Base-by-base conservation (phyloP, 2,797 vertebrate genomes). In the Paguma larvata region DNA sequence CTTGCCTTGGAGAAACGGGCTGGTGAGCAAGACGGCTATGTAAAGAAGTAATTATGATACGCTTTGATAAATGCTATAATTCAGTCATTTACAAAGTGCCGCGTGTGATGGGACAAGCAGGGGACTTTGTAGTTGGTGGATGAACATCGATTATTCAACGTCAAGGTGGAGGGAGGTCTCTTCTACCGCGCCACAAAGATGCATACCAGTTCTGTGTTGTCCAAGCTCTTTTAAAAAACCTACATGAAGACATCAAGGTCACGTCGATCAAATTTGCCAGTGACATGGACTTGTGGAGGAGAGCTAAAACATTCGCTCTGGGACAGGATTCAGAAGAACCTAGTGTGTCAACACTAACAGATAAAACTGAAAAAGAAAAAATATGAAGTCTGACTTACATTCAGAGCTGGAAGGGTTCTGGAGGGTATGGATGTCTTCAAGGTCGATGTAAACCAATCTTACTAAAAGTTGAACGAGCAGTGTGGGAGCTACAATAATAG, bases 41-140 rank as follows among this genome's bases (percentile, higher is more conserved):
- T 30, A 38, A 72, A 62, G 63, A 89, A 53, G 18, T n/a, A 27
- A n/a, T 78, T 51, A 51, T 9, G 41, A 41, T 15, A 38, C 62
- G 21, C 15, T 46, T 48, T 62, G 84, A 56, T 72, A 73, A 92
- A 65, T 68, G 67, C 38, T 25, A 6, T 41, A 23, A 25, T 44
- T n/a, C 68, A 86, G 41, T 88, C 79, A 68, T 79, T 89, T 96
- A 23, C 27, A 72, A 73, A 84, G 67, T 38, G 32, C 59, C 65
- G 0, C 21, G 4, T 59, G 44, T 14, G 25, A 68, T 30, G 15
- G 38, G 23, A 59, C 25, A 67, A 62, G 62, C 25, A 75, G 51
- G n/a, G 82, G 79, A 77, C 84, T 78, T 62, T 51, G 59, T 41
- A 75, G 63, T 51, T 78, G 67, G 59, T 46, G 25, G 75, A 46